Percentiles rank a stretch among this genome's conserved stretches.
Evolutionary conservation across 2,797 vertebrate genomes (phyloP).

Genomic region (Pogonophryne albipinna): DNA sequence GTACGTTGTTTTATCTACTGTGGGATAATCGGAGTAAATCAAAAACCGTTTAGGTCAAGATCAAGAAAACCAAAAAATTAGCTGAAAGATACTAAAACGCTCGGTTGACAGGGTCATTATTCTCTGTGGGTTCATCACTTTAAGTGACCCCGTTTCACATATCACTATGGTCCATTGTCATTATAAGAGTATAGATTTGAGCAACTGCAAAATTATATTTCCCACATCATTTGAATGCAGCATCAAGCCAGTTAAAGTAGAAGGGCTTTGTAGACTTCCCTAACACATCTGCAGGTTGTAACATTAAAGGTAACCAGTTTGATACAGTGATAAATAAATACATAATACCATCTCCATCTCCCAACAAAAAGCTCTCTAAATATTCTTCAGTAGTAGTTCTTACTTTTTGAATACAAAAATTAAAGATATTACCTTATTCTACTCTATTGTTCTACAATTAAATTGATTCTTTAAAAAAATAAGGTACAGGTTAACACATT

Average conservation of each 20-base stretch:
- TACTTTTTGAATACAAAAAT: conserved; percentile 1
- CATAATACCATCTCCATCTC: conserved; percentile 5
- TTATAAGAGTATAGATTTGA: neutral
- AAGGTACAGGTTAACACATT: neutral
- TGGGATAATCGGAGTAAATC: too few species aligned
- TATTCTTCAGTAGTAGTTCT: neutral
- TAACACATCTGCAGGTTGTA: neutral
- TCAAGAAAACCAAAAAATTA: too few species aligned
- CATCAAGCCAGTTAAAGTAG: neutral
- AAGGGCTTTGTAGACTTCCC: neutral
- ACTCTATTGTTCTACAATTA: conserved; percentile 29
- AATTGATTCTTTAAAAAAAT: conserved; percentile 22
- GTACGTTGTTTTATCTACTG: neutral
- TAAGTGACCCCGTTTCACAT: neutral
- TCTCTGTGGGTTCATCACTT: neutral
- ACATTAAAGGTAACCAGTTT: conserved; percentile 32
- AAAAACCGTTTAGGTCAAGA: too few species aligned
- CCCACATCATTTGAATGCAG: conserved; percentile 12
- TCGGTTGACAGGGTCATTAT: neutral
- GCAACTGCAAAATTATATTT: conserved; percentile 4
- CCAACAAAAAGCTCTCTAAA: neutral
- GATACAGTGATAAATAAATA: conserved; percentile 34
- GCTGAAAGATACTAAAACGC: neutral
- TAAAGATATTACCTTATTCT: conserved; percentile 20
- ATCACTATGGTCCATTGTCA: neutral